Conservation (phyloP, 2,888 invertebrate genomes). For the Hedychridium roseum region DNA sequence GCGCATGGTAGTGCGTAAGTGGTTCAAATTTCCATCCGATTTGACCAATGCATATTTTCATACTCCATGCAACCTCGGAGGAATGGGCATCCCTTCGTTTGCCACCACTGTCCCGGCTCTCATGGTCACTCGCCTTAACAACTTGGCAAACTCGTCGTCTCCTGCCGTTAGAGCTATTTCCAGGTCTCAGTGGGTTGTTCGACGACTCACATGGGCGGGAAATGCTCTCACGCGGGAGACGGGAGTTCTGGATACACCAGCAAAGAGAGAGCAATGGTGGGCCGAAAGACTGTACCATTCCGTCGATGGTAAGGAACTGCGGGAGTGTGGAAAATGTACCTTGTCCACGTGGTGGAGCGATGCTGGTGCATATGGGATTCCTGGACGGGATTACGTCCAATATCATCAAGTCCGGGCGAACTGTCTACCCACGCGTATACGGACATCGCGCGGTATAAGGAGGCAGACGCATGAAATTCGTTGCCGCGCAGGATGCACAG, state of each 20-base stretch:
- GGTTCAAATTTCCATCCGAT: constrained; percentile 51
- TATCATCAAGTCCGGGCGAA: constrained; percentile 48
- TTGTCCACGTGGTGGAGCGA: no score
- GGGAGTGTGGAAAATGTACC: no score
- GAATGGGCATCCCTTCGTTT: constrained; percentile 36
- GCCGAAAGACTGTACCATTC: constrained; percentile 22
- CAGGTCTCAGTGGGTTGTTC: constrained; percentile 17
- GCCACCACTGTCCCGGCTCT: constrained; percentile 12
- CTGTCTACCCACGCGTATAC: constrained; percentile 40
- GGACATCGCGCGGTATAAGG: constrained; percentile 39
- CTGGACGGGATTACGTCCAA: constrained; percentile 49
- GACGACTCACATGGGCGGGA: constrained; percentile 6
- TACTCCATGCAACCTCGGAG: constrained; percentile 36
- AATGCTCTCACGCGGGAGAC: not conserved
- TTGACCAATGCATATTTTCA: constrained; percentile 48
- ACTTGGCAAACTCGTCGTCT: constrained; percentile 14
- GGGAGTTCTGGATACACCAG: not conserved
- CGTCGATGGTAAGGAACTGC: constrained; percentile 42
- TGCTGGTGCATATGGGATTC: constrained; percentile 25
- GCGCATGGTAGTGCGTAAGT: constrained; percentile 38
- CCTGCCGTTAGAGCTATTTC: constrained; percentile 32
- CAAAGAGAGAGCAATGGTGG: constrained; percentile 7
- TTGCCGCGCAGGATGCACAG: constrained; percentile 50
- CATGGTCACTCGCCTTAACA: constrained; percentile 4
- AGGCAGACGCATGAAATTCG: not conserved